phyloP scores from a whole-genome alignment of 2,797 vertebrate genomes.

The Eulemur albifrons region DNA sequence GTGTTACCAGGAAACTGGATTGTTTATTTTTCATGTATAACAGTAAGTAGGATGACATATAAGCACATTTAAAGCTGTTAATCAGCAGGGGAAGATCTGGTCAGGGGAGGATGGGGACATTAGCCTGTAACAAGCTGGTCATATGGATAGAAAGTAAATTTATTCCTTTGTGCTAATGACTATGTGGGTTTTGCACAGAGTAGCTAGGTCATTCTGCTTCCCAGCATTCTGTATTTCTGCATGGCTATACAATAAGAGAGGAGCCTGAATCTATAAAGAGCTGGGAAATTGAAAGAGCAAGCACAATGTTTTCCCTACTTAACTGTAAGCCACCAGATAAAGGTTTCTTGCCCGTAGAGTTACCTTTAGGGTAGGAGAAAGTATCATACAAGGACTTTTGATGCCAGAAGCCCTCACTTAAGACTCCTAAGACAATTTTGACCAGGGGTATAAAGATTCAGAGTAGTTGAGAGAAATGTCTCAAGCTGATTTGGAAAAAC shows the following conservation, averaged over 20 bases:
- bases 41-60: background rate
- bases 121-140: background rate
- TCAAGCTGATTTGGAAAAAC: background rate
- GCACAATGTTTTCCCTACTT: background rate
- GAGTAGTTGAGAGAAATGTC: background rate
- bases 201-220: background rate
- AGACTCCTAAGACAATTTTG: background rate
- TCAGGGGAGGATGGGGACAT: too few species aligned
- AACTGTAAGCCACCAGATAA: slow-evolving; percentile 7
- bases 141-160: background rate
- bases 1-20: background rate
- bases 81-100: background rate
- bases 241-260: background rate
- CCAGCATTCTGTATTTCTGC: background rate
- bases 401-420: background rate
- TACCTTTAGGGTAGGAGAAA: background rate
- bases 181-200: background rate
- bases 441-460: background rate
- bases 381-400: background rate
- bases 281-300: background rate
- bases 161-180: background rate
- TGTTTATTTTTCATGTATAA: background rate
- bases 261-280: background rate
- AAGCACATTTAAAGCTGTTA: background rate
- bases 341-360: background rate